Percentiles rank a stretch among this genome's conserved stretches.
These are phyloP conservation scores for Micromesistius poutassou DNA, from an alignment of 2,797 vertebrate genomes.

Conservation along the genomic window DNA sequence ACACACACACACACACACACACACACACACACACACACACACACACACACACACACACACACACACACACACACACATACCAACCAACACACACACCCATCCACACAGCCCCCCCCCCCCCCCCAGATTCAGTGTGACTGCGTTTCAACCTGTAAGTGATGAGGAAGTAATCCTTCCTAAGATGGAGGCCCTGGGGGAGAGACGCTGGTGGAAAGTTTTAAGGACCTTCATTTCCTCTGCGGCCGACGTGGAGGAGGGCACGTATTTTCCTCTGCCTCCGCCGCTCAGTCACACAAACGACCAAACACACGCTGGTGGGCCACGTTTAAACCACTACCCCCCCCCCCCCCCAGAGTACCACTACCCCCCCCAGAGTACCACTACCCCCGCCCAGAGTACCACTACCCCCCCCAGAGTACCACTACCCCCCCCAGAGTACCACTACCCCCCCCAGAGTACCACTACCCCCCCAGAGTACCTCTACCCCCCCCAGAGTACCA, in stretches of 20 bases:
- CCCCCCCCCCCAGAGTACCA: too few relatives aligned
- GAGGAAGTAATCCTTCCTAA: neutral
- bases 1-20: neutral
- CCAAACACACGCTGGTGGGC: conserved; percentile 25
- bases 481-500: too few relatives aligned
- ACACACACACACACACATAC: neutral
- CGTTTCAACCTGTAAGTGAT: neutral
- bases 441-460: too few relatives aligned
- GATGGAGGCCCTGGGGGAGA: neutral
- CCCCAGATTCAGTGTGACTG: neutral
- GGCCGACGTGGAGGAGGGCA: conserved; percentile 16
- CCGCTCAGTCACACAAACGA: conserved; percentile 20
- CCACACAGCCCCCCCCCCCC: neutral
- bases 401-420: too few relatives aligned
- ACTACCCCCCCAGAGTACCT: too few relatives aligned
- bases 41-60: conserved; percentile 14
- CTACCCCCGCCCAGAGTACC: too few relatives aligned
- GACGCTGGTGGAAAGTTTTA: conserved; percentile 8
- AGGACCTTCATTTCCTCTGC: neutral
- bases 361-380: too few relatives aligned
- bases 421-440: too few relatives aligned
- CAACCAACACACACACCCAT: conserved; percentile 12
- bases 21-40: conserved; percentile 9
- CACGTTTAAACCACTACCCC: too few relatives aligned
- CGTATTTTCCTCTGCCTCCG: conserved; percentile 21